phyloP scores from a whole-genome alignment of 2,113 vertebrate genomes.

The Spea multiplicata region DNA sequence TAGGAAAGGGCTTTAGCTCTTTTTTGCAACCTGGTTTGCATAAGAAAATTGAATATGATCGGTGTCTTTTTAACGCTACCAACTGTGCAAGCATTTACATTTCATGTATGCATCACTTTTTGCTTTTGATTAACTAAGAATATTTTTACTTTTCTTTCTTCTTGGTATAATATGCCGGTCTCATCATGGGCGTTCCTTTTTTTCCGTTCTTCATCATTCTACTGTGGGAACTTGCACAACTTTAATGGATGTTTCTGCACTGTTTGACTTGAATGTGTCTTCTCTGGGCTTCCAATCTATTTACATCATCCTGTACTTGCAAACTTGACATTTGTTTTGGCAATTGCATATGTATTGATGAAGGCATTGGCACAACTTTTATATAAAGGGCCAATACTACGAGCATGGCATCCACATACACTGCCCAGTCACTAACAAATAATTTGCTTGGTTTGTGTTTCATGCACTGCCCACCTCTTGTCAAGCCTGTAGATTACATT shows the following conservation, averaged over 20 bases:
- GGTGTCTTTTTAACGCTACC: neutral
- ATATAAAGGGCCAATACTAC: constrained; percentile 55
- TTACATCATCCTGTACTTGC: constrained; percentile 9
- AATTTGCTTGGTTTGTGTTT: constrained; percentile 35
- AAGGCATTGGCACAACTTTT: constrained; percentile 56
- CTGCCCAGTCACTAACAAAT: constrained; percentile 58
- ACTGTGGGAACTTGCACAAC: constrained; percentile 16
- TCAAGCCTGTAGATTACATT: neutral
- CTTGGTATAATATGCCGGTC: constrained; percentile 22
- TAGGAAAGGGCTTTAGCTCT: no score
- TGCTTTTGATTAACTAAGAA: neutral
- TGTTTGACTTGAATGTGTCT: constrained; percentile 20
- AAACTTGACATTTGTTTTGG: neutral
- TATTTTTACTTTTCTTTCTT: constrained; percentile 52
- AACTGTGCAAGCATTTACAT: neutral
- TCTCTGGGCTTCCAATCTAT: constrained; percentile 24
- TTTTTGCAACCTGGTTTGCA: no score
- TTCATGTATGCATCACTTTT: neutral
- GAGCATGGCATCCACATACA: constrained; percentile 54
- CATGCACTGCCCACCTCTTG: neutral
- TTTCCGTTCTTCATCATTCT: constrained; percentile 15
- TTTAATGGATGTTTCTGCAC: constrained; percentile 11
- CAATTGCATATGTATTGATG: constrained; percentile 29
- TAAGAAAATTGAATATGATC: no score
- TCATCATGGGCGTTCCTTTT: constrained; percentile 23